phyloP scores from a whole-genome alignment of 92 coral and sea anemone genomes.

The Anthopleura xanthogrammica region DNA sequence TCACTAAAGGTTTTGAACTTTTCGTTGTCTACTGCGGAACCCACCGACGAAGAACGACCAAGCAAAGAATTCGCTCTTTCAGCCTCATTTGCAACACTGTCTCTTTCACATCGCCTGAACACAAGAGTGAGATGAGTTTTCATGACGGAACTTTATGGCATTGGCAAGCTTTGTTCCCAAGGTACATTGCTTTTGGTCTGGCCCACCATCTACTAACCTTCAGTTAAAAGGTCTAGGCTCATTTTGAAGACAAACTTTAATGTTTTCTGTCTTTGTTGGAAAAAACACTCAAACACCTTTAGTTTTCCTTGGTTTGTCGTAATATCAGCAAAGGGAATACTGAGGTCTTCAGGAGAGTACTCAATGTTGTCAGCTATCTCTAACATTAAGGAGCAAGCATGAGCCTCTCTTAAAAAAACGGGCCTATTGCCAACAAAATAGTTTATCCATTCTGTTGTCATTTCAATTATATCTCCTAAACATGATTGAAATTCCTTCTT shows the following conservation, averaged over 20 bases:
- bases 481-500: neutral
- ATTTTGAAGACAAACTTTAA: neutral
- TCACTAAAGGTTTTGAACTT: conserved; percentile 29
- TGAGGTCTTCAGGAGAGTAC: conserved; percentile 14
- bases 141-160: conserved; percentile 48
- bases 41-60: conserved; percentile 42
- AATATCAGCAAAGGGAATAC: conserved; percentile 4
- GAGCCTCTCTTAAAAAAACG: conserved; percentile 35
- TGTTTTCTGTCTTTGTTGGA: neutral
- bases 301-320: neutral
- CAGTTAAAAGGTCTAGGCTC: conserved; percentile 51
- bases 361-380: conserved; percentile 31
- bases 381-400: conserved; percentile 41
- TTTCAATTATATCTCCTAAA: neutral
- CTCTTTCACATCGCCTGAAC: conserved; percentile 55
- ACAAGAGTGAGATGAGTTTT: conserved; percentile 46
- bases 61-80: conserved; percentile 58
- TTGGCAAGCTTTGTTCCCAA: conserved; percentile 50
- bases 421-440: conserved; percentile 4
- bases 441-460: conserved; percentile 10
- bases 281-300: neutral
- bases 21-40: conserved; percentile 37
- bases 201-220: conserved; percentile 58
- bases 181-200: conserved; percentile 56
- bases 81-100: conserved; percentile 64